A percentile compares a stretch with the other conserved stretches of the same genome.
Conservation (phyloP, 2,888 invertebrate species). For the Agonopterix arenella region DNA sequence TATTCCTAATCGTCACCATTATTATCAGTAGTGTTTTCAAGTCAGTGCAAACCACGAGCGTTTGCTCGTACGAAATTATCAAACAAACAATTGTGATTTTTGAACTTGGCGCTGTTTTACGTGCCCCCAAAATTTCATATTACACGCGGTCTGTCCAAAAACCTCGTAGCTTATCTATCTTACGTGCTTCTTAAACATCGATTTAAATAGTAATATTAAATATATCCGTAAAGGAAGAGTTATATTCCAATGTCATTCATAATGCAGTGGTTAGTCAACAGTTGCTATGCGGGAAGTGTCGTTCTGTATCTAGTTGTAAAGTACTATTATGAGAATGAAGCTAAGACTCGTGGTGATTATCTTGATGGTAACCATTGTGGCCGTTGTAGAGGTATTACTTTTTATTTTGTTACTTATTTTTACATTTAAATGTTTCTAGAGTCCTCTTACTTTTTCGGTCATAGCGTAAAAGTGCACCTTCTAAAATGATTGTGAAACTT, state of each 20-base stretch:
- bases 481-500: no score
- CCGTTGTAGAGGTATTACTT: constrained; percentile 44
- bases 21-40: no score
- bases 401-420: not conserved
- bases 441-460: no score
- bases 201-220: not conserved
- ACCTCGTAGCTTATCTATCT: constrained; percentile 30
- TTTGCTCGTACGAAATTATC: no score
- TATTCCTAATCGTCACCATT: no score
- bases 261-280: constrained; percentile 49
- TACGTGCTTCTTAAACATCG: constrained; percentile 24
- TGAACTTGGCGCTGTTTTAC: no score
- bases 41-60: no score
- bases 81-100: no score
- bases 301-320: constrained; percentile 46
- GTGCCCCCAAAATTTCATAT: no score
- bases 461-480: no score
- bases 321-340: constrained; percentile 58
- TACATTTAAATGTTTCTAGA: no score
- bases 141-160: no score
- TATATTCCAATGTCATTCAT: constrained; percentile 13
- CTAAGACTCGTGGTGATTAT: constrained; percentile 31
- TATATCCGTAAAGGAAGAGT: constrained; percentile 41
- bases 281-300: constrained; percentile 50
- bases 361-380: constrained; percentile 21